Percentiles rank a stretch among this genome's conserved stretches.
Conservation (phyloP, 2,888 invertebrate species). For the Epirrita christyi region DNA sequence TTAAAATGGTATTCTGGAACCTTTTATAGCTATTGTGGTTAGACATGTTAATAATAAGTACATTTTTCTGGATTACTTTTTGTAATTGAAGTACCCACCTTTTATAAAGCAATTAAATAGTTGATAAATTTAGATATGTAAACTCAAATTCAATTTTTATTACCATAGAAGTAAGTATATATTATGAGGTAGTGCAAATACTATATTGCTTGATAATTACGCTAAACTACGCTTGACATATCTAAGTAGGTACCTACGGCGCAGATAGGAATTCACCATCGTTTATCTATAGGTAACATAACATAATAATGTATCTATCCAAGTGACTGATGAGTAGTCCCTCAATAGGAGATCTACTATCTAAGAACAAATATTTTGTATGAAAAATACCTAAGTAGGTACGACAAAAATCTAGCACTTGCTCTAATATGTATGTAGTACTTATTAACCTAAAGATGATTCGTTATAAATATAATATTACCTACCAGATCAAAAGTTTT, state of each 20-base stretch:
- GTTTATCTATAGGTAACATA: too few species aligned
- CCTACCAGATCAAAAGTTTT: conserved; percentile 20
- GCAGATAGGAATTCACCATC: too few species aligned
- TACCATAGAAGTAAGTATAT: background rate
- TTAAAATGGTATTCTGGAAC: background rate
- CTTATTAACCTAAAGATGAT: too few species aligned
- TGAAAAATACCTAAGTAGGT: too few species aligned
- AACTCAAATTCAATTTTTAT: conserved; percentile 10
- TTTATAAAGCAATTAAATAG: conserved; percentile 50
- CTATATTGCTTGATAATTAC: background rate
- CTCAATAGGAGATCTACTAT: too few species aligned
- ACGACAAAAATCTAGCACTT: too few species aligned
- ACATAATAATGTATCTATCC: too few species aligned
- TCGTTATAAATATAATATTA: background rate
- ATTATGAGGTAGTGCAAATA: background rate
- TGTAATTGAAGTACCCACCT: conserved; percentile 33
- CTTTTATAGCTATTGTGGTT: conserved; percentile 16
- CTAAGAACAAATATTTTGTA: too few species aligned
- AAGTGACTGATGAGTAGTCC: too few species aligned
- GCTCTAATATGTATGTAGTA: too few species aligned
- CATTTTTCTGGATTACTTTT: conserved; percentile 28
- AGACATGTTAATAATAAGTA: conserved; percentile 18
- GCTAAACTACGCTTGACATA: background rate
- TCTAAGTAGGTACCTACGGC: too few species aligned
- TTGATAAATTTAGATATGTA: conserved; percentile 40